These are phyloP conservation scores for Emmelina monodactyla DNA, from an alignment of 2,888 invertebrate genomes.

Conservation along the genomic window DNA sequence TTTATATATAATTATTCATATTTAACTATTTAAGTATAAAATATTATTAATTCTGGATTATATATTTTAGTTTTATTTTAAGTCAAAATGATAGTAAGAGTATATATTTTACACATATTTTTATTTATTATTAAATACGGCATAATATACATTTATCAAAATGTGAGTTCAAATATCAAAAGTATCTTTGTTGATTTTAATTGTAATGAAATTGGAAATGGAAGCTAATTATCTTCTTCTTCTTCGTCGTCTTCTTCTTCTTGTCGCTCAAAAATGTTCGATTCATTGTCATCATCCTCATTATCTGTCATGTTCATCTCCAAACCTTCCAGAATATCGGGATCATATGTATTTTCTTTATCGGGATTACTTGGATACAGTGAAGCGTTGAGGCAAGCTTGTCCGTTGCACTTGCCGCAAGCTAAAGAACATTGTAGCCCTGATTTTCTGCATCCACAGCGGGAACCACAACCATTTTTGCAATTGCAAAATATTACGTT, in stretches of 20 bases:
- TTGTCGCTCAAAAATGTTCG: constrained; percentile 17
- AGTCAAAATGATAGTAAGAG: too few relatives aligned
- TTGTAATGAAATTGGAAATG: too few relatives aligned
- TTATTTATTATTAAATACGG: too few relatives aligned
- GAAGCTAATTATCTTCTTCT: constrained; percentile 18
- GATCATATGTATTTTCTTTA: constrained; percentile 16
- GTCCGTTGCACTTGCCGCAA: constrained; percentile 16
- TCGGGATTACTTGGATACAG: constrained; percentile 15
- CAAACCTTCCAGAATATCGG: constrained; percentile 18
- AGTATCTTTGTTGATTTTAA: too few relatives aligned
- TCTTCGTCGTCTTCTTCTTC: constrained; percentile 16
- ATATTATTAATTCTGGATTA: too few relatives aligned
- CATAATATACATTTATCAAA: too few relatives aligned
- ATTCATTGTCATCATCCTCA: constrained; percentile 17
- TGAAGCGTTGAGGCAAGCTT: constrained; percentile 15
- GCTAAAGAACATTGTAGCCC: constrained; percentile 16
- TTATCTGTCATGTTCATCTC: constrained; percentile 19
- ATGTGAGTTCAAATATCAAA: too few relatives aligned
- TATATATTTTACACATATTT: too few relatives aligned
- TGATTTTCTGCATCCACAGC: constrained; percentile 18
- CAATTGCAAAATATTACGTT: constrained; percentile 21
- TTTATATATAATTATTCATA: too few relatives aligned
- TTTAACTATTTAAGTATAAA: too few relatives aligned
- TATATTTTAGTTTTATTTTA: too few relatives aligned
- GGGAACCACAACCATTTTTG: constrained; percentile 21